Evolutionary conservation across 1,140 invertebrate species (phyloP).

Genomic region (Anthonomus grandis): DNA sequence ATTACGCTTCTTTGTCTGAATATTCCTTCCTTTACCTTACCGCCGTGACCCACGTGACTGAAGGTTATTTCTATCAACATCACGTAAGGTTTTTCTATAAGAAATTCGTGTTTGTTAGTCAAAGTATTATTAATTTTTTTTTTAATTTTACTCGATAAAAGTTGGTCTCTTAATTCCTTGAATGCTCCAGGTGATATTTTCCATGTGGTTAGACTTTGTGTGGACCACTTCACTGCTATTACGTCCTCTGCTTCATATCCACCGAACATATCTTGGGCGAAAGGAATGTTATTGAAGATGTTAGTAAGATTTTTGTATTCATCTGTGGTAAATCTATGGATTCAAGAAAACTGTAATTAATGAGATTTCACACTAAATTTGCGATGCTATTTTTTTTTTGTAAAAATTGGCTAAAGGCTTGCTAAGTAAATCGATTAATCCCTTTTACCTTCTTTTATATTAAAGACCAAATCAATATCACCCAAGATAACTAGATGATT

Average conservation of each 20-base stretch:
- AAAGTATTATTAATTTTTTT: not conserved
- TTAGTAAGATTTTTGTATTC: slow-evolving; percentile 12
- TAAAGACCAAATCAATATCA: too few relatives aligned
- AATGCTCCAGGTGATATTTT: slow-evolving; percentile 11
- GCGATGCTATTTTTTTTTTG: too few relatives aligned
- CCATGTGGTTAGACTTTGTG: slow-evolving; percentile 13
- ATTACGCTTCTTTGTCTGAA: slow-evolving; percentile 3
- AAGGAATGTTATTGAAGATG: slow-evolving; percentile 14
- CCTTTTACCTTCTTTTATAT: too few relatives aligned
- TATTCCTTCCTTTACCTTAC: not conserved
- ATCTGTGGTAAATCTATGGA: not conserved
- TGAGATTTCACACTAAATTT: not conserved
- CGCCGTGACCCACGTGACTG: slow-evolving; percentile 3
- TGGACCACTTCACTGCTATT: slow-evolving; percentile 4
- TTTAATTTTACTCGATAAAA: slow-evolving; percentile 1
- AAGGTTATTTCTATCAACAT: slow-evolving; percentile 9
- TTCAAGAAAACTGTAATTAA: too few relatives aligned
- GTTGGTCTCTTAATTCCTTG: slow-evolving; percentile 1
- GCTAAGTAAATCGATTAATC: too few relatives aligned
- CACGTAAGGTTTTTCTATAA: slow-evolving; percentile 1
- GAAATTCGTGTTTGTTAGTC: not conserved
- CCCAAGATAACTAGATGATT: too few relatives aligned
- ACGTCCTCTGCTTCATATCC: slow-evolving; percentile 11
- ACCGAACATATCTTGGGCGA: slow-evolving; percentile 11
- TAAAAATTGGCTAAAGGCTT: too few relatives aligned